Percentiles rank a stretch among this genome's conserved stretches.
Evolutionary conservation across 2,113 vertebrate genomes (phyloP).

Genomic region (Rattus rattus): DNA sequence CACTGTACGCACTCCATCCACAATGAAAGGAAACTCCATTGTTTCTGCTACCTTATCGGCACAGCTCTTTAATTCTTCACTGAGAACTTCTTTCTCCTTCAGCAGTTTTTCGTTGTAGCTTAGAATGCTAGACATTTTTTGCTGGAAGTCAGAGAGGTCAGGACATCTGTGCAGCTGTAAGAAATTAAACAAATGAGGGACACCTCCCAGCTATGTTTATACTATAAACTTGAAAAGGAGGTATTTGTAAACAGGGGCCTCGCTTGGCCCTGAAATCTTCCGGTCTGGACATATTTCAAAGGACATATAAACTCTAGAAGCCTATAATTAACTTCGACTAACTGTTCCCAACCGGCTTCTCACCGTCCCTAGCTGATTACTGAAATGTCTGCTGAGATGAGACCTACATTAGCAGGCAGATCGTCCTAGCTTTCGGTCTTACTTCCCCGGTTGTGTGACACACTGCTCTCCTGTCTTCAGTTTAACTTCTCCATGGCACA

Average conservation of each 20-base stretch:
- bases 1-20: too few species aligned
- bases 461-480: neutral
- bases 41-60: constrained; percentile 87
- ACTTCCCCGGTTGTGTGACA: constrained; percentile 23
- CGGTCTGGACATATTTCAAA: constrained; percentile 34
- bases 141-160: constrained; percentile 85
- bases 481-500: neutral
- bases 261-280: constrained; percentile 49
- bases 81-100: constrained; percentile 89
- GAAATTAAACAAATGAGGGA: constrained; percentile 54
- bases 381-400: neutral
- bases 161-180: constrained; percentile 84
- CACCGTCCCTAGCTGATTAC: neutral
- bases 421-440: neutral
- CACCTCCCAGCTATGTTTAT: neutral
- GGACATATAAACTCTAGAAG: constrained; percentile 8
- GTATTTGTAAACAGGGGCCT: constrained; percentile 51
- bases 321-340: constrained; percentile 61
- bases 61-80: constrained; percentile 87
- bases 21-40: neutral
- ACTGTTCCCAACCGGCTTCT: constrained; percentile 35
- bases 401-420: neutral
- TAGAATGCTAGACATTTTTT: constrained; percentile 84
- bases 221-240: neutral
- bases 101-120: constrained; percentile 87